Conservation (phyloP, 2,113 vertebrate genomes). For the Paramormyrops kingsleyae region DNA sequence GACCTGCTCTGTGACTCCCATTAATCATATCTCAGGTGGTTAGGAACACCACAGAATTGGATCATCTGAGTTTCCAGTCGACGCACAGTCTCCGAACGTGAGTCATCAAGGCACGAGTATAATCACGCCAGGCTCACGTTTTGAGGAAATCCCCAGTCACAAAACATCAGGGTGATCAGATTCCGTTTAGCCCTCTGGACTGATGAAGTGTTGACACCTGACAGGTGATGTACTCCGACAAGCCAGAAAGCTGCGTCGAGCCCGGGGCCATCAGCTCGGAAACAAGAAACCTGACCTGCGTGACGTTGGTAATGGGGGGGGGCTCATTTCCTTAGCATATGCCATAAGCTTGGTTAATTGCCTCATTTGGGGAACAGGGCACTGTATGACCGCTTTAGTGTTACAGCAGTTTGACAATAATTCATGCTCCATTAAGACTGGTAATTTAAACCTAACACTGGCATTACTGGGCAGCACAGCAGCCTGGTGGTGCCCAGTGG, state of each 20-base stretch:
- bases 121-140: not conserved
- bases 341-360: constrained; percentile 8
- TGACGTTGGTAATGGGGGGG: not conserved
- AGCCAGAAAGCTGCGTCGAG: not conserved
- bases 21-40: not conserved
- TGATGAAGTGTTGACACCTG: too few relatives aligned
- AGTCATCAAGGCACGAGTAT: not conserved
- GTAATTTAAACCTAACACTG: not conserved
- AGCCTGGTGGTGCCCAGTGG: not conserved
- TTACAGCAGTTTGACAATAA: not conserved
- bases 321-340: not conserved
- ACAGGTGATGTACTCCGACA: not conserved
- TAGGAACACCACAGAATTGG: not conserved
- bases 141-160: not conserved
- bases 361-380: not conserved
- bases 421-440: constrained; percentile 11
- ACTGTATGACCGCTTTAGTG: constrained; percentile 9
- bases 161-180: not conserved
- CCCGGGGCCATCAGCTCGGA: not conserved
- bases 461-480: not conserved
- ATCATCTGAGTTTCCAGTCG: not conserved
- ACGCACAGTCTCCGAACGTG: not conserved
- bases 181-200: not conserved
- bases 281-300: not conserved
- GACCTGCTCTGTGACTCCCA: not conserved